Evolutionary conservation across 2,888 invertebrate species (phyloP).

Genomic region (Trissoscelio sp.): DNA sequence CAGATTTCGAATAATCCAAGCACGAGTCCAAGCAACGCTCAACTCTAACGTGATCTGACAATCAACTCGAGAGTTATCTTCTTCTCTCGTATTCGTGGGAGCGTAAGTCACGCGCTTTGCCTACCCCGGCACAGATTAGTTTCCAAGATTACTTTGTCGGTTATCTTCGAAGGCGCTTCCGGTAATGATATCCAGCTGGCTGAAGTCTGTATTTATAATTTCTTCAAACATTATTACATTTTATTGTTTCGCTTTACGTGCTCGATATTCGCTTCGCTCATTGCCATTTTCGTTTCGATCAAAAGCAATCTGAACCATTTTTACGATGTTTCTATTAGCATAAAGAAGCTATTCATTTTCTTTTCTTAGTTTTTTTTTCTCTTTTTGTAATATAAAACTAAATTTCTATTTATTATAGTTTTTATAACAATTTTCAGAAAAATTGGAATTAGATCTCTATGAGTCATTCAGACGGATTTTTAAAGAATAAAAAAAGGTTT

Average conservation of each 20-base stretch:
- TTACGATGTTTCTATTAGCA: no score
- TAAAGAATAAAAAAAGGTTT: no score
- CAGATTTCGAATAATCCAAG: constrained; percentile 65
- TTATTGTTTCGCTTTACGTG: constrained; percentile 40
- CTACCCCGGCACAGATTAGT: constrained; percentile 63
- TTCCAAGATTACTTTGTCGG: constrained; percentile 70
- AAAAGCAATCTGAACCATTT: no score
- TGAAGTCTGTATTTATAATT: constrained; percentile 63
- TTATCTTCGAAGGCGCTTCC: constrained; percentile 75
- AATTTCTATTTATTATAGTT: no score
- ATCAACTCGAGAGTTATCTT: constrained; percentile 66
- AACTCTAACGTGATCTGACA: constrained; percentile 68
- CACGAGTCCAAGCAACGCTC: constrained; percentile 65
- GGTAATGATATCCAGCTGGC: constrained; percentile 70
- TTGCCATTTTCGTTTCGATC: neutral
- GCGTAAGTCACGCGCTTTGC: constrained; percentile 67
- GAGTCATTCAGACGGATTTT: no score
- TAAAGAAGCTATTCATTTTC: no score
- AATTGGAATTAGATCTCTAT: no score
- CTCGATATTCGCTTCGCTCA: constrained; percentile 11
- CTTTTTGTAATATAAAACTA: no score
- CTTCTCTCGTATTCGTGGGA: constrained; percentile 61
- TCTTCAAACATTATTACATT: constrained; percentile 51
- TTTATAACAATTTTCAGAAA: no score
- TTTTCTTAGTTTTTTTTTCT: no score